Evolutionary conservation across 2,113 vertebrate species (phyloP), one percentile per base, ranked within the genome.

Genomic region (Caranx ignobilis): DNA sequence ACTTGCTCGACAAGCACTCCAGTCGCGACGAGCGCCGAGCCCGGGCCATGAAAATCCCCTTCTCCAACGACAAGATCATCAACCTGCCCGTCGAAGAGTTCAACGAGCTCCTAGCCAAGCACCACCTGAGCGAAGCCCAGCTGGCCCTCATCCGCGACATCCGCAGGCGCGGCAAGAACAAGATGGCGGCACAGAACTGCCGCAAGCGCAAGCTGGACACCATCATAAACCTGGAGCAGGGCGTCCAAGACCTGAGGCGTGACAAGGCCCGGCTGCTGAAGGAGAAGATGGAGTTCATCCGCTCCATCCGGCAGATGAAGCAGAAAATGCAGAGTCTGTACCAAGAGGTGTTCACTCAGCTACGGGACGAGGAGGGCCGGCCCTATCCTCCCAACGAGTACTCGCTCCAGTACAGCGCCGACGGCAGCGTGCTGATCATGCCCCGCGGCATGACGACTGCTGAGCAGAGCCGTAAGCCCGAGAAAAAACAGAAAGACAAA

Each of bases 121-220:
- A 99, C 93, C 98, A 97, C 87, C 95, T 99, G 67, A 99, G 96
- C 0, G 98, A 99, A 85, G 95, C 96, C 0, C 98, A 99, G 93
- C 96, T 99, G 1, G 96, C 97, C 71, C 96, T 99, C n/a, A 96
- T 99, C 87, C 96, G 98, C 0, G 98, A 99, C 93, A 99, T 99
- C 91, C 94, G 98, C 72, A 87, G 98, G 67, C 95, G 98, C 0
- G 98, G 98, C 72, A 99, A 99, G 91, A 99, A 99, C 95, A 99
- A 99, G 94, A 97, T 99, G 97, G 98, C 98, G 0, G 98, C 98
- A 0, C 98, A 99, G 91, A 99, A 99, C 95, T 99, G 98, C 94
- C 97, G 98, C 78, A 98, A 99, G 92, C 96, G 98, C 83, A 99
- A 99, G 48, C 94, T 99, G 90, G 98, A 99, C 91, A 99, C 98